Percentiles rank a stretch among this genome's conserved stretches.
Evolutionary conservation across 23 tunicate species (phyloP).

Genomic region (Phallusia fumigata): DNA sequence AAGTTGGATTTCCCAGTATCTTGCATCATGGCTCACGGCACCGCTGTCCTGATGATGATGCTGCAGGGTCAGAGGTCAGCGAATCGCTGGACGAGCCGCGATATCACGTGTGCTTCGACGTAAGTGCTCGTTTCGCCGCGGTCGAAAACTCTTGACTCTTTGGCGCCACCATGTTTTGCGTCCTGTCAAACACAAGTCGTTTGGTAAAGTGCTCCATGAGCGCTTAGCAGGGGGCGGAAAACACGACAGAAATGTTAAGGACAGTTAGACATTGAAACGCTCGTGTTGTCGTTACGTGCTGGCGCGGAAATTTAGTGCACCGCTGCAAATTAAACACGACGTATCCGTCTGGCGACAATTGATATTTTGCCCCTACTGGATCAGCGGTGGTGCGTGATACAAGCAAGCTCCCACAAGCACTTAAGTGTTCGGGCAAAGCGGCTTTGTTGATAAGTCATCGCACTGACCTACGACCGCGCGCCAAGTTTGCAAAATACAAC

Average conservation of each 20-base stretch:
- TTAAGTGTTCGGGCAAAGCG: background rate
- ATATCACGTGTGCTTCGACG: constrained; percentile 8
- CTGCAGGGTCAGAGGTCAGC: background rate
- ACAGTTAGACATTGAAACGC: no score
- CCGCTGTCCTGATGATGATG: no score
- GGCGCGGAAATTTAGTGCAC: background rate
- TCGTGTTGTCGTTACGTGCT: no score
- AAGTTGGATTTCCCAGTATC: background rate
- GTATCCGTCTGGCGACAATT: background rate
- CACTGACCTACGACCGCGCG: background rate
- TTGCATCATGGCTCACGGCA: no score
- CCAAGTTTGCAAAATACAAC: constrained; percentile 1
- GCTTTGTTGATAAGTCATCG: constrained; percentile 11
- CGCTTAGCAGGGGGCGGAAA: no score
- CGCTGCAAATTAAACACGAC: background rate
- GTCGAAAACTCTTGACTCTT: constrained; percentile 20
- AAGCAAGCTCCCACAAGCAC: background rate
- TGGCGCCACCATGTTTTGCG: constrained; percentile 3
- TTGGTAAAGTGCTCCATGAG: no score
- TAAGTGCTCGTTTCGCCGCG: constrained; percentile 27
- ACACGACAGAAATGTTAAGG: no score
- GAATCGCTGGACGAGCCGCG: constrained; percentile 7
- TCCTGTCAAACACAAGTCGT: no score
- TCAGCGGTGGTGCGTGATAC: background rate
- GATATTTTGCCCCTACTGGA: background rate